These are phyloP conservation scores for Cryptophagus acutangulus DNA, from an alignment of 2,888 invertebrate species.

Conservation along the genomic window DNA sequence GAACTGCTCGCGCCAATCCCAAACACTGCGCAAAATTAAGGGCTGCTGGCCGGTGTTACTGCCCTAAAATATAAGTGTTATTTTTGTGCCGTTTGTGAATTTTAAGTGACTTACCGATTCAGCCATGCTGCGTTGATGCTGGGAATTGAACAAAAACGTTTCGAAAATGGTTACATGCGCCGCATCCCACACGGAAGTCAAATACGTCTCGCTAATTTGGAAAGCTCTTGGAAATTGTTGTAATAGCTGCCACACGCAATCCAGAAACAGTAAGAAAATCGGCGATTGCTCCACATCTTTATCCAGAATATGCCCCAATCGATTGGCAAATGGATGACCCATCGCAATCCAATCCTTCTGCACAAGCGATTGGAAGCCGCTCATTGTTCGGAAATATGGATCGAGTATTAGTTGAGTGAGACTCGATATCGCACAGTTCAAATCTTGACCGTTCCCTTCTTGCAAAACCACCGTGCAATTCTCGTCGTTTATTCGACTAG, in stretches of 20 bases:
- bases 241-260: constrained; percentile 88
- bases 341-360: constrained; percentile 94
- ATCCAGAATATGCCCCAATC: constrained; percentile 64
- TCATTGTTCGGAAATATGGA: constrained; percentile 72
- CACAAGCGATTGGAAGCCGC: constrained; percentile 84
- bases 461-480: constrained; percentile 75
- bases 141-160: constrained; percentile 88
- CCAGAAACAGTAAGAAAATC: constrained; percentile 84
- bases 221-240: constrained; percentile 85
- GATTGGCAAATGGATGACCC: constrained; percentile 68
- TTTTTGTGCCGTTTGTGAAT: constrained; percentile 1
- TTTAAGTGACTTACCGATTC: constrained; percentile 58
- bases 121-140: constrained; percentile 68
- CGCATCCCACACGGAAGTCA: constrained; percentile 89
- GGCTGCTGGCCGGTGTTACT: constrained; percentile 36
- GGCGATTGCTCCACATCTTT: constrained; percentile 69
- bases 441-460: constrained; percentile 85
- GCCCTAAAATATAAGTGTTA: constrained; percentile 19
- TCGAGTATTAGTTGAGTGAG: constrained; percentile 84
- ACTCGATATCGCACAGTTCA: constrained; percentile 81
- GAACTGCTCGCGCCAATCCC: constrained; percentile 91
- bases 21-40: constrained; percentile 68
- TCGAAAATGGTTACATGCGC: constrained; percentile 84
- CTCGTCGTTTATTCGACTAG: constrained; percentile 58
- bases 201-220: constrained; percentile 87